Conservation (phyloP, 2,113 vertebrate species). For the Dunckerocampus dactyliophorus region DNA sequence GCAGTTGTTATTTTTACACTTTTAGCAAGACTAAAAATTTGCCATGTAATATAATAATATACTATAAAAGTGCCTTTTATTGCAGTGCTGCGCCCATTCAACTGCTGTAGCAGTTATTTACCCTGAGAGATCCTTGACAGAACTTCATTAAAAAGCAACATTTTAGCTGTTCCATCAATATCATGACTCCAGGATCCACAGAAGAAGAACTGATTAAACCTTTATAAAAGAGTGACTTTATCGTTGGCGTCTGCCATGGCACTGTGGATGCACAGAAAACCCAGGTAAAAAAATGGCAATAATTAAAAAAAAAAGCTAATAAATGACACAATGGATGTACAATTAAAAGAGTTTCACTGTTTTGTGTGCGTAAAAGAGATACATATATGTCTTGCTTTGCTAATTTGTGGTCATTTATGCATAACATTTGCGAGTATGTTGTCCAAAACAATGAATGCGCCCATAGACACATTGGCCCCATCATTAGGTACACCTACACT, state of each 20-base stretch:
- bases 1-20: conserved; percentile 15
- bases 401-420: too few species aligned
- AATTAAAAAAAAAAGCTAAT: conserved; percentile 35
- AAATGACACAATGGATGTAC: conserved; percentile 32
- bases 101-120: conserved; percentile 50
- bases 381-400: too few species aligned
- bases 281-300: conserved; percentile 22
- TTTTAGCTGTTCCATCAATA: conserved; percentile 10
- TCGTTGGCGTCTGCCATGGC: conserved; percentile 16
- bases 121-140: too few species aligned
- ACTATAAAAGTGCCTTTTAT: conserved; percentile 61
- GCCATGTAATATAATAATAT: conserved; percentile 20
- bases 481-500: too few species aligned
- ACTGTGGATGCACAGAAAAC: conserved; percentile 16
- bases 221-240: neutral
- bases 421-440: too few species aligned
- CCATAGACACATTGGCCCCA: too few species aligned
- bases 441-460: too few species aligned
- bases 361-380: neutral
- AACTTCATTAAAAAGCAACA: conserved; percentile 6
- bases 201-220: neutral
- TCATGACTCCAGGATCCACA: too few species aligned
- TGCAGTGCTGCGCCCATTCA: conserved; percentile 40
- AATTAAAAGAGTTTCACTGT: conserved; percentile 1
- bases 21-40: conserved; percentile 8